Evolutionary conservation across 1,140 invertebrate genomes (phyloP), one percentile per base, ranked within the genome.

Genomic region (Arion vulgaris): DNA sequence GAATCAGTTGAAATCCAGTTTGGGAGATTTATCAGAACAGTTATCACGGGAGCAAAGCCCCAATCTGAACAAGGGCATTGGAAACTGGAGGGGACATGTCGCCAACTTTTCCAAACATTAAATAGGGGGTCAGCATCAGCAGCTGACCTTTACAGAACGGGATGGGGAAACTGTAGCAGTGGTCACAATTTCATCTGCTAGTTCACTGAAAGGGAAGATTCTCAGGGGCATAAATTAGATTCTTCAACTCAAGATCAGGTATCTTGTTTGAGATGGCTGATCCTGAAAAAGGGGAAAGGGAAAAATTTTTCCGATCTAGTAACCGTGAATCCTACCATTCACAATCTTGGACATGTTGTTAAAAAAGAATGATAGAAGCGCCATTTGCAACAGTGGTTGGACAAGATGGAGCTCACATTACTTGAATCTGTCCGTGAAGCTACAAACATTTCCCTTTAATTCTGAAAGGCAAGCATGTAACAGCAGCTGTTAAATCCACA

Each of bases 361-460:
- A 66, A 34, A 23, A 73, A 19, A 49, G 71, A 73, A 13, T n/a
- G 39, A 15, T 28, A 41, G 41, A 73, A 11, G 13, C 71, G 26
- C 71, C 71, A 26, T 73, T 73, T 73, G 71, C 71, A 11, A 73
- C 71, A 73, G 49, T 78, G 1, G 26, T 78, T 41, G 62, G 34
- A 78, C 32, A 78, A 26, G 76, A 78, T 68, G 76, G 76, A 7
- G 32, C 39, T 45, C n/a, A 76, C 76, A 57, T n/a, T 78, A 78
- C n/a, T n/a, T 78, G 36, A 78, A 78, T 66, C 51, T 78, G 1
- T 34, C 76, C 23, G 57, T 78, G 76, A 78, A 36, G 38, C 76
- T n/a, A 78, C 76, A 62, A 78, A 66, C 2, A 78, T 78, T 49
- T 78, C 76, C n/a, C n/a, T 53, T 39, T 15, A 0, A 66, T 78